These are phyloP conservation scores for Doryteuthis pealeii DNA, from an alignment of 1,140 invertebrate genomes.

Conservation along the genomic window DNA sequence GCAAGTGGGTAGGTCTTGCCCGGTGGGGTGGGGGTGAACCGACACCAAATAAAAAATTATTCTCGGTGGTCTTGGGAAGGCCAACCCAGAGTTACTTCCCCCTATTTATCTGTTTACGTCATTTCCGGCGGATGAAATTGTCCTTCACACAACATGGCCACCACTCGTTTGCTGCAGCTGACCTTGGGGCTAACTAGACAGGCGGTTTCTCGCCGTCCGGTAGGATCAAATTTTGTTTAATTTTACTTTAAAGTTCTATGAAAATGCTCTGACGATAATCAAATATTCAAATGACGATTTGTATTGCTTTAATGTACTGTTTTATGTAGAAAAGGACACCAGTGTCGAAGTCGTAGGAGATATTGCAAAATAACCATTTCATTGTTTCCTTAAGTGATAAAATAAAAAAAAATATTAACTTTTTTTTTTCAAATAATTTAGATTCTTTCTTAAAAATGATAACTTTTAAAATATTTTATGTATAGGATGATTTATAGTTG, in stretches of 20 bases:
- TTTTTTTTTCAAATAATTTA: too few relatives aligned
- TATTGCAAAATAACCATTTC: not conserved
- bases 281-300: not conserved
- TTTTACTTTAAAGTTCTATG: not conserved
- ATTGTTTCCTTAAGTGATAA: not conserved
- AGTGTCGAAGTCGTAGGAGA: not conserved
- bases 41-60: too few relatives aligned
- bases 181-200: not conserved
- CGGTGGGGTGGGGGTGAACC: too few relatives aligned
- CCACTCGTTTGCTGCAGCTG: not conserved
- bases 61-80: not conserved
- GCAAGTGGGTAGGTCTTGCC: not conserved
- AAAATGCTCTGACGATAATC: not conserved
- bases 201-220: not conserved
- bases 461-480: too few relatives aligned
- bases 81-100: not conserved
- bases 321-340: not conserved
- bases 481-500: too few relatives aligned
- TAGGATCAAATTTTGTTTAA: not conserved
- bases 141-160: not conserved
- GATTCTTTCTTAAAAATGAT: too few relatives aligned
- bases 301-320: not conserved
- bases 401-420: too few relatives aligned
- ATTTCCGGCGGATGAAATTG: not conserved
- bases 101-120: not conserved